These are phyloP conservation scores for Pocillopora damicornis DNA, from an alignment of 64 coral and sea anemone species.

Conservation along the genomic window DNA sequence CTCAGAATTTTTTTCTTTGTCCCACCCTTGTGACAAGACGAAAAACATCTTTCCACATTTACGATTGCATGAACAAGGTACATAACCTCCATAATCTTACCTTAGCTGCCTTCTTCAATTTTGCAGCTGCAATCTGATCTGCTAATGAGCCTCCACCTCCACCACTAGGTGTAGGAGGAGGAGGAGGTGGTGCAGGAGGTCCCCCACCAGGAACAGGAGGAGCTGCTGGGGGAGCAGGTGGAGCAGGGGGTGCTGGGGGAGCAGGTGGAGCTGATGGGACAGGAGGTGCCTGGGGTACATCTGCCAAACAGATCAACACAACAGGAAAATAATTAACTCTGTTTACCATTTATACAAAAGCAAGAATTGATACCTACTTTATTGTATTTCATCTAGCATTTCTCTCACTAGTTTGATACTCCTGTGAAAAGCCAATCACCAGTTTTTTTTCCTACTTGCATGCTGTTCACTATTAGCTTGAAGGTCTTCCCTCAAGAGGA, in stretches of 20 bases:
- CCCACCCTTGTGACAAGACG: too few relatives aligned
- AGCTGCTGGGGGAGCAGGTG: slow-evolving; percentile 68
- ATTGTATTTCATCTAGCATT: too few relatives aligned
- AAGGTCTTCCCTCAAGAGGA: too few relatives aligned
- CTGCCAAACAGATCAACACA: neutral
- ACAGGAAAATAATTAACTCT: too few relatives aligned
- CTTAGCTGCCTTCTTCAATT: slow-evolving; percentile 90
- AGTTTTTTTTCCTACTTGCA: too few relatives aligned
- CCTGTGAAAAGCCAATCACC: too few relatives aligned
- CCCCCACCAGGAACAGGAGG: slow-evolving; percentile 60
- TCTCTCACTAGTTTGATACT: too few relatives aligned
- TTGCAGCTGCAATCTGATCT: slow-evolving; percentile 95
- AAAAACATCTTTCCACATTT: neutral
- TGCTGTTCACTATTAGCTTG: too few relatives aligned
- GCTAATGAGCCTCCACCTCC: slow-evolving; percentile 85
- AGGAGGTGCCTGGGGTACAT: slow-evolving; percentile 37
- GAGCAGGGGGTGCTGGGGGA: slow-evolving; percentile 65
- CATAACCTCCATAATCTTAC: neutral
- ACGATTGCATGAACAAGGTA: neutral
- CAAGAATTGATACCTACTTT: too few relatives aligned
- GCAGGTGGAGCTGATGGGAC: slow-evolving; percentile 50
- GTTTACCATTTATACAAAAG: too few relatives aligned
- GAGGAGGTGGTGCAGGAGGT: slow-evolving; percentile 78
- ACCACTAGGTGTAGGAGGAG: slow-evolving; percentile 58
- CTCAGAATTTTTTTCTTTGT: too few relatives aligned